Conservation (phyloP, 1,140 invertebrate species). For the Plectus sambesii region DNA sequence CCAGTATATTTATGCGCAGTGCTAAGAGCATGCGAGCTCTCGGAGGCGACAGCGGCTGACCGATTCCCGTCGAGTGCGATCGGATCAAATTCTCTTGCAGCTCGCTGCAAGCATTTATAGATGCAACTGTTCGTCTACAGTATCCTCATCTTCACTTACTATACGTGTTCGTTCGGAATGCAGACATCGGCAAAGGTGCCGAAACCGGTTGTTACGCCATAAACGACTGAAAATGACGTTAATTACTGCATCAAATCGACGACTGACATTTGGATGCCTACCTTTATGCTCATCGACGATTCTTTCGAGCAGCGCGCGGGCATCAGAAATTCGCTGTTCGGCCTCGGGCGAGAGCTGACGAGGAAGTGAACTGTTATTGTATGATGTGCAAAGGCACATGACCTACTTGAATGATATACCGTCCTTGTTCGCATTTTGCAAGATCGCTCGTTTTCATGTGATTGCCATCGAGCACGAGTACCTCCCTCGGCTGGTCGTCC, state of each 20-base stretch:
- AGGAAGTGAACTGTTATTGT: conserved; percentile 3
- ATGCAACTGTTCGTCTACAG: background rate
- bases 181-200: conserved; percentile 60
- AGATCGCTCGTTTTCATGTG: conserved; percentile 29
- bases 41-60: conserved; percentile 55
- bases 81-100: conserved; percentile 61
- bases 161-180: conserved; percentile 55
- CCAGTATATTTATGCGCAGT: conserved; percentile 60
- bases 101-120: conserved; percentile 49
- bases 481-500: conserved; percentile 25
- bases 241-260: background rate
- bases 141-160: conserved; percentile 47
- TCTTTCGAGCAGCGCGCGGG: conserved; percentile 34
- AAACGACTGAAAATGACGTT: conserved; percentile 53
- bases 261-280: conserved; percentile 6
- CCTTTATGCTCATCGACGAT: conserved; percentile 38
- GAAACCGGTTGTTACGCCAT: conserved; percentile 66
- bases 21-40: conserved; percentile 60
- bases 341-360: conserved; percentile 33
- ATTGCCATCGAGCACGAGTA: conserved; percentile 34
- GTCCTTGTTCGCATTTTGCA: conserved; percentile 35
- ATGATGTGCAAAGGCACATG: background rate
- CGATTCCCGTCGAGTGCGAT: conserved; percentile 61
- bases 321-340: conserved; percentile 29
- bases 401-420: conserved; percentile 25